phyloP scores from a whole-genome alignment of 2,113 vertebrate genomes.

The Astur gentilis region DNA sequence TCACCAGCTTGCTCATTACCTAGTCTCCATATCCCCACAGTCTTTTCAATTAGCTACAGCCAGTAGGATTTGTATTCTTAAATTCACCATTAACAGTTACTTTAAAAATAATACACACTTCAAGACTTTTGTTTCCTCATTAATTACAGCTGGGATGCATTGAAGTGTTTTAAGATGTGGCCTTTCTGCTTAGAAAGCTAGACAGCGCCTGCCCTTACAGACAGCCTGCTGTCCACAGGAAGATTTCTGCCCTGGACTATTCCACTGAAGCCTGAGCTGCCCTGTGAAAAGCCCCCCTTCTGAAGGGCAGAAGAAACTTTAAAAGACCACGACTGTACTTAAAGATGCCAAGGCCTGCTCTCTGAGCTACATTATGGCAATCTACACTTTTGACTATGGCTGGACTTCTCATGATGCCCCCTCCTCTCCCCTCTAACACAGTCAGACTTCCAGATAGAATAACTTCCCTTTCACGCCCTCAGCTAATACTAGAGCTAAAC shows the following conservation, averaged over 20 bases:
- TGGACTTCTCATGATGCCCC: not conserved
- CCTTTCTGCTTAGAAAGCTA: not conserved
- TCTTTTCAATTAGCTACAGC: not conserved
- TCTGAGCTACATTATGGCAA: not conserved
- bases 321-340: not conserved
- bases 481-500: not conserved
- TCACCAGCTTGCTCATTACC: rapidly evolving
- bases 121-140: not conserved
- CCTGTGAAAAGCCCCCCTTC: not conserved
- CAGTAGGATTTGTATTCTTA: not conserved
- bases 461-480: not conserved
- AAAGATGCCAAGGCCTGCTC: not conserved
- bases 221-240: not conserved
- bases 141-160: not conserved
- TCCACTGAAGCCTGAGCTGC: not conserved
- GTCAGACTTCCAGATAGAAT: not conserved
- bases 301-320: not conserved
- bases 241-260: not conserved
- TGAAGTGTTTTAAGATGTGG: not conserved
- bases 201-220: not conserved
- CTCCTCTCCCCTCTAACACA: not conserved
- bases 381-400: not conserved
- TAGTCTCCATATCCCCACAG: not conserved
- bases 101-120: not conserved
- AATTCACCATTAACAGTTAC: not conserved